Base-by-base conservation (phyloP, 1,140 invertebrate genomes). In the Cyclina sinensis region DNA sequence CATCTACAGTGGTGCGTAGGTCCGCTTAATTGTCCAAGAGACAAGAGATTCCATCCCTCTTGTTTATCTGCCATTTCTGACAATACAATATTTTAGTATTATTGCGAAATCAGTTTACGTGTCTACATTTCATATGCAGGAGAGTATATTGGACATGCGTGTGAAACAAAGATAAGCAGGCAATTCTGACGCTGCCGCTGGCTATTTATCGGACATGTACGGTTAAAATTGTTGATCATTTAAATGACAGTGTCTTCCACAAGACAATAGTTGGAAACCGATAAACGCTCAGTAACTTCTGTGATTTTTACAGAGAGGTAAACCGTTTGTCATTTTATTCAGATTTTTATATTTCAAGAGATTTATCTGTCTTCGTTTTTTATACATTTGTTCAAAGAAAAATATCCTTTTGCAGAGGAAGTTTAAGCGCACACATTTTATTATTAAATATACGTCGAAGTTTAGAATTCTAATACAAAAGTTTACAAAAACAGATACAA, bases 151-250 rank as follows among this genome's bases (percentile, higher is more conserved):
- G 57, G 57, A 24, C 57, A 24, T 62, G 57, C 57, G 57, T 62
- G 24, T n/a, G 57, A 24, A 27, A 24, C 27, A 24, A 62, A 9
- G 57, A 62, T 62, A 62, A 62, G 27, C 57, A 11, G 27, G 57
- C 27, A 21, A 24, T n/a, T 62, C 24, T 62, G 57, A 62, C 57
- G 57, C 57, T 24, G 24, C 24, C 24, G 27, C 27, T 27, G n/a
- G 57, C n/a, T 62, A 62, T 62, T 62, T 62, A 62, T 62, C 57
- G 57, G 57, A 62, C n/a, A 62, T 62, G 57, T 27, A 62, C 57
- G 57, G 57, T 27, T 62, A 62, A 27, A 27, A 27, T 62, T 62
- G 57, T 62, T 9, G 24, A 27, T 24, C 24, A n/a, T 62, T n/a
- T 27, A 62, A 62, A 24, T 27, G 57, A 27, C 57, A 27, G 57